phyloP scores from a whole-genome alignment of 2,113 vertebrate genomes.

The Argyrosomus japonicus region DNA sequence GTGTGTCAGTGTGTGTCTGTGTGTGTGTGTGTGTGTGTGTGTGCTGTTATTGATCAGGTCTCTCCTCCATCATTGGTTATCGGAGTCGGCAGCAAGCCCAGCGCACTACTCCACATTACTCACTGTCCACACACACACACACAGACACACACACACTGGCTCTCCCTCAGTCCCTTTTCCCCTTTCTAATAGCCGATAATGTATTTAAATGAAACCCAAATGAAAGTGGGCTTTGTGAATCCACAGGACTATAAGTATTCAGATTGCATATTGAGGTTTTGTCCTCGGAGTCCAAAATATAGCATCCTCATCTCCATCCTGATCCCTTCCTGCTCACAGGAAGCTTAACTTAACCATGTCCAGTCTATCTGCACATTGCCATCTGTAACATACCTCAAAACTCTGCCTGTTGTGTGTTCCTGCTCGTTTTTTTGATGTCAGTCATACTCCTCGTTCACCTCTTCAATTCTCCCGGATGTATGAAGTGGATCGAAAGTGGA shows the following conservation, averaged over 20 bases:
- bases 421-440: slow-evolving; percentile 19
- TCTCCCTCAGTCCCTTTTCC: background rate
- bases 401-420: background rate
- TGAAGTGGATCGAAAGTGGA: slow-evolving; percentile 57
- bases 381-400: background rate
- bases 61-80: slow-evolving; percentile 73
- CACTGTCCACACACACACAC: slow-evolving; percentile 41
- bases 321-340: background rate
- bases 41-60: slow-evolving; percentile 60
- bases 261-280: background rate
- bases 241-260: slow-evolving; percentile 11
- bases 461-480: slow-evolving; percentile 36
- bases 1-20: background rate
- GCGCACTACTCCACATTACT: slow-evolving; percentile 53
- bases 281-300: no score
- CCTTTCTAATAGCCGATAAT: slow-evolving; percentile 29
- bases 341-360: background rate
- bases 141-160: slow-evolving; percentile 24
- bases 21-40: slow-evolving; percentile 10
- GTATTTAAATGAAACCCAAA: slow-evolving; percentile 51
- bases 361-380: no score
- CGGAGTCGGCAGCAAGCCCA: slow-evolving; percentile 47
- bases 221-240: slow-evolving; percentile 24
- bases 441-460: slow-evolving; percentile 9
- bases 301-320: slow-evolving; percentile 1